Evolutionary conservation across 2,888 invertebrate genomes (phyloP), one percentile per base, ranked within the genome.

Genomic region (Hemithea aestivaria): DNA sequence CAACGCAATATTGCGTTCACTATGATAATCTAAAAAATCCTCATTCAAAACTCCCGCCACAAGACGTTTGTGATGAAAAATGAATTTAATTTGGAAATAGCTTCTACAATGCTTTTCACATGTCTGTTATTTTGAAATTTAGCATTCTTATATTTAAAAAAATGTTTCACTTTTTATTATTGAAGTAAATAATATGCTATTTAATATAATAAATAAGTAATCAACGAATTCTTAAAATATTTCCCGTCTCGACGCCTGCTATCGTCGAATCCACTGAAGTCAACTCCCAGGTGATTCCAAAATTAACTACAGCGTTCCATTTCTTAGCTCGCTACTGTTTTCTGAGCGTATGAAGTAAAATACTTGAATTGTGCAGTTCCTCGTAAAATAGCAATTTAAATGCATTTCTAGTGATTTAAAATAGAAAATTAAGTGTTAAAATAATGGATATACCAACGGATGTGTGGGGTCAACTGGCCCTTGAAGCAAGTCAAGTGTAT

Each of bases 381-480:
- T 36, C 33, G 20, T 12, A 24, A 55, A 51, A 60, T 36, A 20
- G 11, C 16, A 54, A 56, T 58, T 58, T 51, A 40, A 45, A 58
- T 62, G 56, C 29, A 56, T 62, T 57, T 55, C 30, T 54, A 44
- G 66, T 73, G 67, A 16, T 48, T 43, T 53, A 46, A 51, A 53
- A 50, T 46, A 45, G 28, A 35, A 42, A 45, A 51, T 27, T 41
- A 28, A 42, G 46, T 44, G 10, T 12, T 8, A 49, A 35, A 72
- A 43, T 38, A 92, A 42, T 92, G 92, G 92, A 92, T 89, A 84
- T 92, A 54, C 88, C 90, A 29, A 90, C 92, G 35, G 94, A 96
- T 88, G 93, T 96, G 64, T 95, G 96, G 95, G 95, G 95, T 31
- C 96, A 96, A 77, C 87, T 96, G 63, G 95, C 96, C 45, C 89